Evolutionary conservation across 2,888 invertebrate genomes (phyloP).

Genomic region (Zootermopsis nevadensis): DNA sequence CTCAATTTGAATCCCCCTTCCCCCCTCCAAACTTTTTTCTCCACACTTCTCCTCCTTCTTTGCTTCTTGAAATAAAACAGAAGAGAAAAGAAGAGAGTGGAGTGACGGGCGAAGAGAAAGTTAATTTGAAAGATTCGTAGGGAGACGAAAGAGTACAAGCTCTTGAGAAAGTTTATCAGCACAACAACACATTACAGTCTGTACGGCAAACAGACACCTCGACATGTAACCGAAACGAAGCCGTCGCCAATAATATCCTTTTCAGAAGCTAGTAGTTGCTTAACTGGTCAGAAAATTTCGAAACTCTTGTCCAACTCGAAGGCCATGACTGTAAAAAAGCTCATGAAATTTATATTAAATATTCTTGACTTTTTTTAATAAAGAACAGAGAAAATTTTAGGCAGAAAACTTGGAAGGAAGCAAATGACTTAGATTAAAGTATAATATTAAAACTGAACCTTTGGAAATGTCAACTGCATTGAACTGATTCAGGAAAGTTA

Average conservation of each 20-base stretch:
- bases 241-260: neutral
- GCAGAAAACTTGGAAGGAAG: no score
- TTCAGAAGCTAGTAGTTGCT: no score
- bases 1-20: conserved; percentile 40
- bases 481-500: no score
- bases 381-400: no score
- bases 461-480: no score
- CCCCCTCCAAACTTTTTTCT: neutral
- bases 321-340: no score
- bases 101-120: conserved; percentile 45
- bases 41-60: conserved; percentile 7
- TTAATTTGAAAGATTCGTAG: conserved; percentile 49
- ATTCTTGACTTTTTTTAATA: no score
- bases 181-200: neutral
- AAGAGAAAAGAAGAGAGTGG: neutral
- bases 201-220: neutral
- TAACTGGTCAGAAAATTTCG: no score
- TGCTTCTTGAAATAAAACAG: neutral
- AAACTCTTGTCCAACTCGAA: no score
- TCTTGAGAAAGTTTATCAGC: neutral
- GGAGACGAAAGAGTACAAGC: conserved; percentile 10
- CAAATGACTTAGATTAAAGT: no score
- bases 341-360: no score
- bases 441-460: no score
- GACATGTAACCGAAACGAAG: neutral